A percentile compares a stretch with the other conserved stretches of the same genome.
These are phyloP conservation scores for Schizotus pectinicornis DNA, from an alignment of 2,888 invertebrate genomes.

Conservation along the genomic window DNA sequence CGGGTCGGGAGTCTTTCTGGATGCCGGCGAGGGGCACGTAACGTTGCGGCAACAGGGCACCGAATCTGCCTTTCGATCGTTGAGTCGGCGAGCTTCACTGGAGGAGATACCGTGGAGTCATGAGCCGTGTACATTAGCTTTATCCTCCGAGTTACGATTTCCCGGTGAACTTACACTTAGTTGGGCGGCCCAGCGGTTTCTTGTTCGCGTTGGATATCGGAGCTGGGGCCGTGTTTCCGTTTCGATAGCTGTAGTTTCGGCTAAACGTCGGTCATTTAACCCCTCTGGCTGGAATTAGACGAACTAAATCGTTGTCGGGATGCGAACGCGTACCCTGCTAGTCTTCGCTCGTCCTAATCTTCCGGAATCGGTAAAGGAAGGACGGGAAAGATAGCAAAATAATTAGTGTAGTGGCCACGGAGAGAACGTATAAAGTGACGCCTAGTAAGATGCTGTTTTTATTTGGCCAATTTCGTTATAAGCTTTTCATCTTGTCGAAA, in stretches of 20 bases:
- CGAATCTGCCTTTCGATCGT: constrained; percentile 43
- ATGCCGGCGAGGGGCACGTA: constrained; percentile 5
- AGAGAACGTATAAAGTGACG: constrained; percentile 26
- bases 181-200: constrained; percentile 41
- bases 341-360: constrained; percentile 42
- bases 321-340: constrained; percentile 42
- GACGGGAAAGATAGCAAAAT: constrained; percentile 35
- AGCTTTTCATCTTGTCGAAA: constrained; percentile 23
- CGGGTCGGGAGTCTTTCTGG: constrained; percentile 2
- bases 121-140: constrained; percentile 45
- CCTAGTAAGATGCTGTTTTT: constrained; percentile 34
- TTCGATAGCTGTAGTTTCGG: constrained; percentile 41
- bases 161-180: constrained; percentile 42
- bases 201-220: constrained; percentile 31
- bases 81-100: constrained; percentile 37
- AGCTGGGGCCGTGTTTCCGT: constrained; percentile 34
- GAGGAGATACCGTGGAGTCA: constrained; percentile 20
- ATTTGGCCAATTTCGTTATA: constrained; percentile 26
- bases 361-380: constrained; percentile 36
- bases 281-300: constrained; percentile 46
- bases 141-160: constrained; percentile 46
- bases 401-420: constrained; percentile 23
- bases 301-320: constrained; percentile 44
- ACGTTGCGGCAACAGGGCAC: constrained; percentile 5
- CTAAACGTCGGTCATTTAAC: constrained; percentile 48